These are phyloP conservation scores for Theodoxus fluviatilis DNA, from an alignment of 2,888 invertebrate genomes.

Conservation along the genomic window DNA sequence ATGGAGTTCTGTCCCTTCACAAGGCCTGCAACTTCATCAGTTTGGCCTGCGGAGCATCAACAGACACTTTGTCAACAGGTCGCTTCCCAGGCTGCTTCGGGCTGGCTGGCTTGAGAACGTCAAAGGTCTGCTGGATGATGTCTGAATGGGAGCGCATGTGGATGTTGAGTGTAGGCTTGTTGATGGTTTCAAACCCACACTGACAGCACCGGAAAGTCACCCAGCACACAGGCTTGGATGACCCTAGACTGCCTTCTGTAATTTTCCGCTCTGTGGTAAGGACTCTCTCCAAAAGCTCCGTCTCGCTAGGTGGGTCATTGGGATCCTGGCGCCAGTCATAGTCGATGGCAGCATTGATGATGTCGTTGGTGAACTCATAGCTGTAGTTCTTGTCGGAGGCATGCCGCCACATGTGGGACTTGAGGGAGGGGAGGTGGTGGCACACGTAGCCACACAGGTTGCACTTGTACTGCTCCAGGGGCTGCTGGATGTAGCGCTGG, in stretches of 20 bases:
- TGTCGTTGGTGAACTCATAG: slow-evolving; percentile 61
- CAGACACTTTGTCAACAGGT: too few relatives aligned
- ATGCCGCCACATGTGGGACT: slow-evolving; percentile 66
- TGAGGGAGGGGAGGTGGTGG: slow-evolving; percentile 63
- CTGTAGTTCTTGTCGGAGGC: slow-evolving; percentile 62
- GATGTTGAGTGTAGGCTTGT: slow-evolving; percentile 56
- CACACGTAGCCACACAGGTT: slow-evolving; percentile 64
- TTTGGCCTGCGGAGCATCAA: too few relatives aligned
- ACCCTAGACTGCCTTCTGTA: slow-evolving; percentile 36
- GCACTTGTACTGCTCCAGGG: slow-evolving; percentile 64
- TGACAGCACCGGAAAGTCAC: slow-evolving; percentile 63
- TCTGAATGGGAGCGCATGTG: slow-evolving; percentile 62
- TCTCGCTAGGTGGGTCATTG: slow-evolving; percentile 34
- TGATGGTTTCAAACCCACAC: slow-evolving; percentile 63
- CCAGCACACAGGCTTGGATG: slow-evolving; percentile 46
- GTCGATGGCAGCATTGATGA: slow-evolving; percentile 63
- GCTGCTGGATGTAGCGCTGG: slow-evolving; percentile 62
- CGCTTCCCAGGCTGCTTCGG: too few relatives aligned
- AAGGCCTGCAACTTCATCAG: too few relatives aligned
- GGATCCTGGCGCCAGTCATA: slow-evolving; percentile 52
- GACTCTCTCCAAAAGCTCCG: slow-evolving; percentile 36
- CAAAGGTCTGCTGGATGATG: slow-evolving; percentile 56
- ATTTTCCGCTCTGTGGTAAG: slow-evolving; percentile 36
- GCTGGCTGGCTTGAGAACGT: too few relatives aligned
- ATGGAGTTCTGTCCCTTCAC: too few relatives aligned